Base-by-base conservation (phyloP, 2,888 invertebrate species). In the Caenorhabditis afra region DNA sequence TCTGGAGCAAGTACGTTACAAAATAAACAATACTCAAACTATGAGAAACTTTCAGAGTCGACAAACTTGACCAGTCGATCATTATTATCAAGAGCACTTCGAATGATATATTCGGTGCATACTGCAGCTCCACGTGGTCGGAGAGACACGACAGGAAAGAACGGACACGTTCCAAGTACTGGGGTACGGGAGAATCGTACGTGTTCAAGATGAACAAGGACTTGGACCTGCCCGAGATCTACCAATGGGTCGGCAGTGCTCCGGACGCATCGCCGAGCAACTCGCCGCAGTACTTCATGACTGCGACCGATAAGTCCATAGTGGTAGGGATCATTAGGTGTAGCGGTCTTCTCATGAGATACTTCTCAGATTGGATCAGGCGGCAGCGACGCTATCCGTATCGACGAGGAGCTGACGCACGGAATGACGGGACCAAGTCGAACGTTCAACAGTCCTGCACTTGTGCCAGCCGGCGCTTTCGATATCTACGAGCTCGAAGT, bases 331-430 rank as follows among this genome's bases (percentile, higher is more conserved):
- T n/a, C n/a, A n/a, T n/a, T n/a, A n/a, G n/a, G n/a, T n/a, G n/a
- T n/a, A n/a, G 16, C 29, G 8, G 0, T 4, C 3, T 14, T 29
- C 29, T 29, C 29, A 29, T 29, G 29, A 29, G 7, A 29, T 29
- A 29, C n/a, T n/a, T n/a, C n/a, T n/a, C 68, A 89, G 89, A 86
- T 89, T 57, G 89, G 89, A 35, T 87, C 87, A 18, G 87, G 89
- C 10, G 86, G 83, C 50, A 86, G 88, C n/a, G 89, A 89, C 57
- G 89, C 89, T 11, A 89, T 89, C 49, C 86, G 88, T 7, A 89
- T 89, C 66, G 83, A 85, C 29, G 89, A 90, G 57, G 88, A 89
- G 59, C 81, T 89, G 14, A 86, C 87, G 2, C 66, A 73, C 20
- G 89, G 89, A 12, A 85, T 89, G 35, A 83, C 85, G 22, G 84